Conservation (phyloP, 2,888 invertebrate genomes). For the Dromius quadrimaculatus region DNA sequence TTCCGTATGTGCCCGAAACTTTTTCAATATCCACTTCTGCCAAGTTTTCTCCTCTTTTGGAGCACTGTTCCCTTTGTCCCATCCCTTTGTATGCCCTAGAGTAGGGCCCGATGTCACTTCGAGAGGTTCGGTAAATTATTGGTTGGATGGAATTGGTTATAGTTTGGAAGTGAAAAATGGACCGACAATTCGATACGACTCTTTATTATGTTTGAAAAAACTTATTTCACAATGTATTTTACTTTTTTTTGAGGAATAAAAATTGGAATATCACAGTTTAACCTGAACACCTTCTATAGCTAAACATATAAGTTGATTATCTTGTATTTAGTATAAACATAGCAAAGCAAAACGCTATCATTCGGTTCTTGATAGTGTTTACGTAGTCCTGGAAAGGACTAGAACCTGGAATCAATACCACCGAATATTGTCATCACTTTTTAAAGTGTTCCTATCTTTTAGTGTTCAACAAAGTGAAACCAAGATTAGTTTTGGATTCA, state of each 20-base stretch:
- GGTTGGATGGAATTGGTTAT: slow-evolving; percentile 4
- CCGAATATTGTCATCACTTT: slow-evolving; percentile 23
- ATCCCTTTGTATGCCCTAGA: not conserved
- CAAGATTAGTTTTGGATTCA: no score
- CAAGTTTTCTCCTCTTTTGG: slow-evolving; percentile 11
- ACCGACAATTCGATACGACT: not conserved
- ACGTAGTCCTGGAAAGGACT: not conserved
- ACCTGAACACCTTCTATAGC: not conserved
- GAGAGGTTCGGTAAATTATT: slow-evolving; percentile 1
- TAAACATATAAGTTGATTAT: not conserved
- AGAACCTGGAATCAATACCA: slow-evolving; percentile 26
- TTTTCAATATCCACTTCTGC: slow-evolving; percentile 43
- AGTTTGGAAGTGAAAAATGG: slow-evolving; percentile 9
- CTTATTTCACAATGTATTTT: not conserved
- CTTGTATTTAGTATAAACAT: not conserved
- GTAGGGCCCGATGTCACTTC: slow-evolving; percentile 33
- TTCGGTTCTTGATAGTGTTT: not conserved
- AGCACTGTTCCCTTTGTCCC: not conserved
- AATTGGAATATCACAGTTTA: not conserved
- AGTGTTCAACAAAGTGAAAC: no score
- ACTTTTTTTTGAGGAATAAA: not conserved
- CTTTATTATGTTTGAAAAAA: not conserved
- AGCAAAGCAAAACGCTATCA: not conserved
- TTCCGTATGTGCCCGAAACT: slow-evolving; percentile 26
- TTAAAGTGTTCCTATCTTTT: no score